Base-by-base conservation (phyloP, 2,113 vertebrate species). In the Hirundichthys speculiger region DNA sequence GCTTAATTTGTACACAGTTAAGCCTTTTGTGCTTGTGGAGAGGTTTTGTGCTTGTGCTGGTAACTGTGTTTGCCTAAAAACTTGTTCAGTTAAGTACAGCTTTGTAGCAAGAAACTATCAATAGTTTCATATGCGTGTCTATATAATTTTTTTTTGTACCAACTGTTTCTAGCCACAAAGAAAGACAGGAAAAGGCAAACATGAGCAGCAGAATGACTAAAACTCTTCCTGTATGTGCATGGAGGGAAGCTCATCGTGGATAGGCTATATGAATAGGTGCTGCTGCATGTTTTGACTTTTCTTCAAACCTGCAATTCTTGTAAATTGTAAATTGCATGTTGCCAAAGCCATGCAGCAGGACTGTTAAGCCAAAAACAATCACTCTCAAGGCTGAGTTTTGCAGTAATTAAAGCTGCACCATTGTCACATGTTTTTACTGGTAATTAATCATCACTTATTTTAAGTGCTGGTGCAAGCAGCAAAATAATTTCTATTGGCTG, bases 111-210 rank as follows among this genome's bases (percentile, higher is more conserved):
- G 11, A 30, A 6, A 0, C 0, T 15, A 27, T 9, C 7, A 34
- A 34, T 15, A 0, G 22, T 53, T 55, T 21, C 47, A 15, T 53
- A 24, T 58, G 41, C 2, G 2, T 48, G 47, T 47, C 1, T 50
- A 24, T 13, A 16, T 13, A 16, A 24, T 7, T 60, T 25, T 34
- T 19, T 13, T 39, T 2, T 20, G 4, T 10, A 10, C 39, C 14
- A 2, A 30, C 41, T 24, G 51, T 67, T 38, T 42, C n/a, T 16
- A 55, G 48, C 27, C 11, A 15, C 9, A 27, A 45, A 51, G 16
- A 55, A 38, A 66, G 48, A 81, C 72, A 83, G 47, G 48, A 75
- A 79, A 77, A 79, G 53, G 18, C 20, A 65, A 63, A 60, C 54
- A 76, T 56, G 72, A 79, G 79, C 69, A 56, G 63, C 57, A 20